Conservation (phyloP, 2,888 invertebrate species). For the Troides oblongomaculatus region DNA sequence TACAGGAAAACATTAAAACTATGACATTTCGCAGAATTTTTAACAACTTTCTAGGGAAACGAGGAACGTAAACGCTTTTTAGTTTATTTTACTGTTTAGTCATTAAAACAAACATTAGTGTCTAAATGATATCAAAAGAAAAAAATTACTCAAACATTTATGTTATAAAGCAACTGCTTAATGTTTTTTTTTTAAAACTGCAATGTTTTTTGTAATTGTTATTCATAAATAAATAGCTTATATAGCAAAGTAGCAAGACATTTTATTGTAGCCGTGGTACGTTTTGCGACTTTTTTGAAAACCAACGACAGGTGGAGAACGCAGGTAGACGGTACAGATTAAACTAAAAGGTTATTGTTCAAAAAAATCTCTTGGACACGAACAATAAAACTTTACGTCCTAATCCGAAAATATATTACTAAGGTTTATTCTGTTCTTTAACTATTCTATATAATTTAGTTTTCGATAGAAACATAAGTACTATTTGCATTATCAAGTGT, state of each 20-base stretch:
- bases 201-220: no score
- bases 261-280: conserved; percentile 3
- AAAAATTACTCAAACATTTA: no score
- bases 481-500: not conserved
- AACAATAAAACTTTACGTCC: not conserved
- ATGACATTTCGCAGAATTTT: not conserved
- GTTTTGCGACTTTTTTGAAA: conserved; percentile 18
- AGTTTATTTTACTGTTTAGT: not conserved
- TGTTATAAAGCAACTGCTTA: no score
- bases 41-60: not conserved
- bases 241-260: not conserved
- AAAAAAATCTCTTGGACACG: not conserved
- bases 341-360: not conserved
- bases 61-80: not conserved
- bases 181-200: no score
- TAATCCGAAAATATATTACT: not conserved
- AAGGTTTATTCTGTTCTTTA: not conserved
- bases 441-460: no score
- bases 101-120: not conserved
- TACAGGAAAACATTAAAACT: not conserved
- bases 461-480: no score
- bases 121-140: no score
- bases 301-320: conserved; percentile 68
- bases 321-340: conserved; percentile 63
- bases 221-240: not conserved